Conservation (phyloP, 1,140 invertebrate species). For the Ceratitis capitata region DNA sequence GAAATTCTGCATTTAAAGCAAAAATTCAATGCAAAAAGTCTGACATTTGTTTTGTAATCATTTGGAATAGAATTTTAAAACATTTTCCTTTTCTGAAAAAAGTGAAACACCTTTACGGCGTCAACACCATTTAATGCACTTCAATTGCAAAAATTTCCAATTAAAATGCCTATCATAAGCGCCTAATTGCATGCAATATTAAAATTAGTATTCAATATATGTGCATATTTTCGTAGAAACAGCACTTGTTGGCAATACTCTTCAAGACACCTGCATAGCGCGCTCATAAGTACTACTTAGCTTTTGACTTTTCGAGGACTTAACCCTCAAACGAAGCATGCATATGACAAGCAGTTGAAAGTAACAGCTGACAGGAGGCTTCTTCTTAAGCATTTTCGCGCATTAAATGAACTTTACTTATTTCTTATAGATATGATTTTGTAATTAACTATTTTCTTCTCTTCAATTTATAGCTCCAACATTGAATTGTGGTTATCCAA, state of each 20-base stretch:
- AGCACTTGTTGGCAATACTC: not conserved
- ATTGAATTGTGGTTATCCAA: not conserved
- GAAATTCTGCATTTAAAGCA: too few species aligned
- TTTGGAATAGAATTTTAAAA: too few species aligned
- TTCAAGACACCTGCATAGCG: not conserved
- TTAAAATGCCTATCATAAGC: conserved; percentile 57
- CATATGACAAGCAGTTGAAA: conserved; percentile 38
- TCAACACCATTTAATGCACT: conserved; percentile 61
- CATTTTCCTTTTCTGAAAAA: too few species aligned
- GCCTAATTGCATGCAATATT: conserved; percentile 25
- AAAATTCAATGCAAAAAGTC: too few species aligned
- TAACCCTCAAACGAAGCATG: conserved; percentile 55
- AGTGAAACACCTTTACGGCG: too few species aligned
- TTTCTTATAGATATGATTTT: not conserved
- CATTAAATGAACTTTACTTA: not conserved
- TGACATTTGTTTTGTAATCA: too few species aligned
- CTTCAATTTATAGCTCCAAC: not conserved
- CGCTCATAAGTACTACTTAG: not conserved
- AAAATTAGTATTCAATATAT: not conserved
- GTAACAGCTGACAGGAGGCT: not conserved
- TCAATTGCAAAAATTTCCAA: conserved; percentile 65
- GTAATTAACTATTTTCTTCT: not conserved
- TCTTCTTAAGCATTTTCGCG: not conserved
- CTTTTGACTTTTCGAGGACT: not conserved
- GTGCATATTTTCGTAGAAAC: not conserved